Percentiles rank a stretch among this genome's conserved stretches.
Evolutionary conservation across 2,797 vertebrate species (phyloP).

Genomic region (Eremophila alpestris): DNA sequence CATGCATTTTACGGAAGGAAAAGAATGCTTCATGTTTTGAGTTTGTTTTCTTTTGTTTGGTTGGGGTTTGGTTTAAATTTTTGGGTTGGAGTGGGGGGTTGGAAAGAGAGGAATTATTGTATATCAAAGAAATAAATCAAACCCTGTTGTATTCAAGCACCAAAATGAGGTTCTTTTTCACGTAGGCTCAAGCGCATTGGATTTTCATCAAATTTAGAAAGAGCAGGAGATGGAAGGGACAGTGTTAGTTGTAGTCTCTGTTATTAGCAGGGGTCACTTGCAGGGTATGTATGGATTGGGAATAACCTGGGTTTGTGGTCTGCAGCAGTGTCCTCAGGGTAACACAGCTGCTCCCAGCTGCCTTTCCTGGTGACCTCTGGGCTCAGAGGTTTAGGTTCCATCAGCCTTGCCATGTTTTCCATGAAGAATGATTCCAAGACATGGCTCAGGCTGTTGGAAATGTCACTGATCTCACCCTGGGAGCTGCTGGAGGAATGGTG

Average conservation of each 20-base stretch:
- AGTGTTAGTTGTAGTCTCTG: not conserved
- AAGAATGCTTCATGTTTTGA: not conserved
- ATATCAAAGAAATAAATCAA: not conserved
- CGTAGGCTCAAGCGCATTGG: not conserved
- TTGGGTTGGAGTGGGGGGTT: rapidly evolving
- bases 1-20: not conserved
- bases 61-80: too few species aligned
- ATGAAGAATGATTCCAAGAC: not conserved
- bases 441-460: not conserved
- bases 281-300: not conserved
- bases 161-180: not conserved
- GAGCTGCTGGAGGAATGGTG: conserved; percentile 18
- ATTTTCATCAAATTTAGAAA: not conserved
- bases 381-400: not conserved
- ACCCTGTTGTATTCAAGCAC: not conserved
- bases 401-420: not conserved
- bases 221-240: not conserved
- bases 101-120: not conserved
- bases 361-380: not conserved
- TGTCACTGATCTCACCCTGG: not conserved
- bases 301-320: not conserved
- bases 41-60: not conserved
- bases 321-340: not conserved
- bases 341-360: not conserved
- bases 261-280: not conserved